Evolutionary conservation across 2,113 vertebrate species (phyloP).

Genomic region (Macroglossus sobrinus): DNA sequence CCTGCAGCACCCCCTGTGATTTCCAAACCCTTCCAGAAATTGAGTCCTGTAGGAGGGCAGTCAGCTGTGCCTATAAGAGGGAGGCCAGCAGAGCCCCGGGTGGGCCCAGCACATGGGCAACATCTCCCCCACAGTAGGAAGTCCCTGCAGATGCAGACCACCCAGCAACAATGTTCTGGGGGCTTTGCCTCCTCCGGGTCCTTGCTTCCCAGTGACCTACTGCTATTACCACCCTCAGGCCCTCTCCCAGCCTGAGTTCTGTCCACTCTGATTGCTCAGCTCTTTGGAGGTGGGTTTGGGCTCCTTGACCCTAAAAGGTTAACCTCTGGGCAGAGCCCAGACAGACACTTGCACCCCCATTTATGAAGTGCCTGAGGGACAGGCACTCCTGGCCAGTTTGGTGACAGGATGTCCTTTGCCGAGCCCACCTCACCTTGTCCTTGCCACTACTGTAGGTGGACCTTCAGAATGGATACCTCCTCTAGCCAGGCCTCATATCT

Average conservation of each 20-base stretch:
- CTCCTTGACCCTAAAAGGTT: not conserved
- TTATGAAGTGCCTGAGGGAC: not conserved
- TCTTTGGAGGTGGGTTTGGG: not conserved
- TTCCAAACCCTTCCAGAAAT: not conserved
- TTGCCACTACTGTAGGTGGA: not conserved
- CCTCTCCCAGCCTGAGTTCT: not conserved
- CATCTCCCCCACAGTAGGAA: not conserved
- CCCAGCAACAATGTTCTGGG: not conserved
- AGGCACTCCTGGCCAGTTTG: not conserved
- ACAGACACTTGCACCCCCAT: not conserved
- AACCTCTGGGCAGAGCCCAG: not conserved
- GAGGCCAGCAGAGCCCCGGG: not conserved
- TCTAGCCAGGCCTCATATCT: not conserved
- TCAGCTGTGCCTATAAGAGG: not conserved
- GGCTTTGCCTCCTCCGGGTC: not conserved
- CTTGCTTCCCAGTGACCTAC: not conserved
- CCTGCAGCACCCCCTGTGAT: not conserved
- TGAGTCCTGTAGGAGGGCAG: not conserved
- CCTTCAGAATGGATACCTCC: not conserved
- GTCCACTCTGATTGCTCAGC: not conserved
- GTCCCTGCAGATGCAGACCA: not conserved
- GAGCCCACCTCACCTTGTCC: not conserved
- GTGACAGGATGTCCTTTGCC: not conserved
- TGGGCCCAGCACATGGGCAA: not conserved
- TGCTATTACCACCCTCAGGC: not conserved